Evolutionary conservation across 2,797 vertebrate genomes (phyloP), one percentile per base, ranked within the genome.

Genomic region (Neoniphon sammara): DNA sequence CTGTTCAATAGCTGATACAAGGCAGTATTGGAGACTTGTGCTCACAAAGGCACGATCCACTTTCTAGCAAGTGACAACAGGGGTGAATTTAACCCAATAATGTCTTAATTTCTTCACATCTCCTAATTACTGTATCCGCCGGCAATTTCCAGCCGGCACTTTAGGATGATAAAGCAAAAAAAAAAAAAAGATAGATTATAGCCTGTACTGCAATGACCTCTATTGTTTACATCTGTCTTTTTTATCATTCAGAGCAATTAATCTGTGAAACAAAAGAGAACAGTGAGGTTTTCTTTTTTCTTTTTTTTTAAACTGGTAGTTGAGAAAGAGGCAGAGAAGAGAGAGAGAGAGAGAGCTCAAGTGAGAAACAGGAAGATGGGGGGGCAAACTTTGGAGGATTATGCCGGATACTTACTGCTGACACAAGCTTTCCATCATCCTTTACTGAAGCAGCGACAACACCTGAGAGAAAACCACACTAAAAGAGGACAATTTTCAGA

Each of bases 181-280:
- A 30, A 70, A 59, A 44, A 44, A 61, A 61, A 30, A 70, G 31
- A 64, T 46, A 65, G 60, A 71, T 59, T 34, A 36, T 49, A 60
- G 70, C 39, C 10, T 62, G 23, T 36, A 46, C 17, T 20, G 23
- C 55, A 60, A 31, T 75, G 54, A 75, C 72, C 77, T 57, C 54
- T 53, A 57, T 70, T 70, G 71, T 80, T 75, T 80, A 75, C 60
- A 60, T 50, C 36, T 34, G 60, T 49, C 71, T 70, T 31, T 34
- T 2, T 80, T 66, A 75, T 60, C 59, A 80, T 75, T 66, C 66
- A 50, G 9, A 62, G 71, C 66, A 74, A 70, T 61, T 80, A 74
- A 74, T 75, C 77, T 65, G 44, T 47, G 21, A 7, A 63, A 57
- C 52, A 60, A 70, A 23, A 25, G 34, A 60, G 63, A 53, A 58